Conservation (phyloP, 2,797 vertebrate genomes). For the Darevskia mixta region DNA sequence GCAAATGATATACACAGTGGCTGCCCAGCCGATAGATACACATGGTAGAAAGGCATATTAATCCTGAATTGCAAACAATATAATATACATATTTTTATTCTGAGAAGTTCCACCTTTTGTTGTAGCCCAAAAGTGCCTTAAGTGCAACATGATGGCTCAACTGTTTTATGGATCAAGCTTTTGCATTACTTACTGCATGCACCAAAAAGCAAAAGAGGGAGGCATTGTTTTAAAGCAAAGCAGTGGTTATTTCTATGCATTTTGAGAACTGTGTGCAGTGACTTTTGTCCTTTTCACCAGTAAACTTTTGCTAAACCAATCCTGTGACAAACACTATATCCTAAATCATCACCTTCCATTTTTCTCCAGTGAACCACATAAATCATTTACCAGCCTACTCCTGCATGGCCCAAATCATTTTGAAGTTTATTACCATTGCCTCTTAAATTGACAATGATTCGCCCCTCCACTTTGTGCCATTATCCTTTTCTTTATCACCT, state of each 20-base stretch:
- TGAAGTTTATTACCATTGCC: background rate
- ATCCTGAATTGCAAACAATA: background rate
- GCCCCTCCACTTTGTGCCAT: conserved; percentile 38
- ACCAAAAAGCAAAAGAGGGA: rapidly evolving
- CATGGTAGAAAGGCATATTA: background rate
- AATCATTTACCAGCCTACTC: background rate
- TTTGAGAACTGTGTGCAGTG: background rate
- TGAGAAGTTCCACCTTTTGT: background rate
- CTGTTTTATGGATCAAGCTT: conserved; percentile 4
- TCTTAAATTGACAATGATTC: conserved; percentile 21
- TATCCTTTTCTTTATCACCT: conserved; percentile 44
- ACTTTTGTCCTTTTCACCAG: background rate
- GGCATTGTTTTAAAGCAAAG: background rate
- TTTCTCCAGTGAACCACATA: background rate
- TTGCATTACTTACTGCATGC: background rate
- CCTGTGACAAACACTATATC: rapidly evolving
- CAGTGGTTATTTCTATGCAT: rapidly evolving
- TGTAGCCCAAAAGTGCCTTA: background rate
- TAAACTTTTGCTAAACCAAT: background rate
- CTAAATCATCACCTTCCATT: background rate
- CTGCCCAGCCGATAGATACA: background rate
- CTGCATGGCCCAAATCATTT: background rate
- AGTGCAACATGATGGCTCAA: background rate
- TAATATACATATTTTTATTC: background rate
- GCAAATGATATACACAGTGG: background rate